Base-by-base conservation (phyloP, 35 echinoderm and acorn worm species). In the Nesometra sesokonis region DNA sequence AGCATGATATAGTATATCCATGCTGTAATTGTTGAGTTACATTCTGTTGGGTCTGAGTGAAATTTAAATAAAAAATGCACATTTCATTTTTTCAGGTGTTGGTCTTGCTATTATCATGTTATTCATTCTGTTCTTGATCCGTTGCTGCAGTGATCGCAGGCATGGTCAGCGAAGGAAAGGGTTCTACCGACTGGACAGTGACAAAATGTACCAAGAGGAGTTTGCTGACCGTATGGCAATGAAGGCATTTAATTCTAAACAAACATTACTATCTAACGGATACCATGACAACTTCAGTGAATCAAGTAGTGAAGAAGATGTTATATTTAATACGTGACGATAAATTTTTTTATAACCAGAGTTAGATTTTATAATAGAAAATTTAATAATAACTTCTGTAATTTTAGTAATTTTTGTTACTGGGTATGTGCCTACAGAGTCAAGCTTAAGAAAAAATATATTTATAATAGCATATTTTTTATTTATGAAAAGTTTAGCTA, bases 121-220 rank as follows among this genome's bases (percentile, higher is more conserved):
- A 27, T 83, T 89, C 29, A 78, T 92, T 0, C 36, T 98, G 23
- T 94, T 83, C 82, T 77, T 94, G 13, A 77, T 86, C 29, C 78
- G 88, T 30, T 57, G 78, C 23, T 94, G 93, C 76, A 82, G 52
- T 33, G 35, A 52, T 7, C 21, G 77, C 11, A 83, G 30, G 13
- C 34, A 36, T 13, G 87, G 79, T 13, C 90, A 86, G 37, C 84
- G 87, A 80, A 92, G 89, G 19, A 90, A 91, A 19, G 95, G 95
- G 31, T 98, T 98, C 85, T 98, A 94, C 77, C 95, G 90, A 19
- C 92, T 98, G 29, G 90, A 98, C 77, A 47, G 87, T 36, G 85
- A 91, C 23, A 87, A 52, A 32, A 94, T 94, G 92, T 91, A 91
- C 40, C 82, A 89, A 32, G 95, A 98, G 36, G 95, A 98, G 78